Conservation (phyloP, 1,140 invertebrate species). For the Metaphire vulgaris region DNA sequence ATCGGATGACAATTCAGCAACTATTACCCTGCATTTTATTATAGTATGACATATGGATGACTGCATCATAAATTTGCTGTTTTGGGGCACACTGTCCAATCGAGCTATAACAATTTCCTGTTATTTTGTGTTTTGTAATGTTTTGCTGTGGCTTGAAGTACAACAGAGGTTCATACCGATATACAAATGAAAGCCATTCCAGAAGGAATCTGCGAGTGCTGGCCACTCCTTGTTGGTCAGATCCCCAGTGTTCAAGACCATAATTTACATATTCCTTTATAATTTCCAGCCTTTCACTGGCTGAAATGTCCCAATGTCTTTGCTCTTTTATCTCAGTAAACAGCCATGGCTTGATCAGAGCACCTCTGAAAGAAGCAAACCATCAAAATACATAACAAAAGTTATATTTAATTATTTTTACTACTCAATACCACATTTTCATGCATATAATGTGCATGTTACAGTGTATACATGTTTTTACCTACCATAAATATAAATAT, state of each 20-base stretch:
- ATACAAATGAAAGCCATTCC: constrained; percentile 87
- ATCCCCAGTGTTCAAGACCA: constrained; percentile 97
- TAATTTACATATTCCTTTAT: constrained; percentile 83
- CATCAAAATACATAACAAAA: constrained; percentile 11
- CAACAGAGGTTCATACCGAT: constrained; percentile 55
- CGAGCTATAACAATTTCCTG: no score
- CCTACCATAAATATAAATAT: no score
- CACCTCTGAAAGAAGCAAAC: constrained; percentile 61
- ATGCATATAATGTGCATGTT: no score
- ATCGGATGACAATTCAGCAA: no score
- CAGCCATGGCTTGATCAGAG: constrained; percentile 97
- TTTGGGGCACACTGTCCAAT: no score
- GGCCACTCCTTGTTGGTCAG: constrained; percentile 80
- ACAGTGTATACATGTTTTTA: no score
- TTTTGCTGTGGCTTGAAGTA: no score
- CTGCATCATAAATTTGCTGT: no score
- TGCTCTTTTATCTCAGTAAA: constrained; percentile 97
- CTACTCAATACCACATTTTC: no score
- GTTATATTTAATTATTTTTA: constrained; percentile 11
- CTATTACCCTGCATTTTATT: no score
- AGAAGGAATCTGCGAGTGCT: constrained; percentile 84
- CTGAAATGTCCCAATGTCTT: constrained; percentile 82
- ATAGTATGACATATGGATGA: no score
- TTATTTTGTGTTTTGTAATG: no score
- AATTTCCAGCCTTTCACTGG: constrained; percentile 83